Conservation (phyloP, 2,113 vertebrate species). For the Candoia aspera region DNA sequence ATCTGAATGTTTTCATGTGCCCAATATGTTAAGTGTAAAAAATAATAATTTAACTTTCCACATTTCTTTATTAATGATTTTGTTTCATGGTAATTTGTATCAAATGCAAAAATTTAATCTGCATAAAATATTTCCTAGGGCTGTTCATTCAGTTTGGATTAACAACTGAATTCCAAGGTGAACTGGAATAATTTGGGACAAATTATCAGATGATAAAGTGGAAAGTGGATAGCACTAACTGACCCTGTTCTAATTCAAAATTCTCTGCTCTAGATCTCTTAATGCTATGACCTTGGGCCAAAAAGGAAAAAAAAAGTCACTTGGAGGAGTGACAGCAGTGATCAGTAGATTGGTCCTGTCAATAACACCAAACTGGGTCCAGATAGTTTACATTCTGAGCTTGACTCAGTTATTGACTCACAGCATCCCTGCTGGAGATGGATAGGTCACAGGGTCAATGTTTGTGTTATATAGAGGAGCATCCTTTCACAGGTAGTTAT, state of each 20-base stretch:
- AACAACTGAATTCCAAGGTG: background rate
- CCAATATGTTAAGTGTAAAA: slow-evolving; percentile 46
- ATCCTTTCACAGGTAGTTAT: background rate
- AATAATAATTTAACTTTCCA: background rate
- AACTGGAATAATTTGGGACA: background rate
- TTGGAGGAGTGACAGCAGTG: background rate
- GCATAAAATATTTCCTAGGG: slow-evolving; percentile 8
- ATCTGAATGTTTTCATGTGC: slow-evolving; percentile 44
- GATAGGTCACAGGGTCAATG: background rate
- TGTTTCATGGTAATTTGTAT: background rate
- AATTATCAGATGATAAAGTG: background rate
- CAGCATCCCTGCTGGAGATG: background rate
- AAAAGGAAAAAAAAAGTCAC: background rate
- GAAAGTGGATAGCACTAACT: background rate
- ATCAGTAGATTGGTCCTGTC: background rate
- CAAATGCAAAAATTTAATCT: background rate
- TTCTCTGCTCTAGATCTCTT: background rate
- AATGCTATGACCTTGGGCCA: background rate
- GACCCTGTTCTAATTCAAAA: background rate
- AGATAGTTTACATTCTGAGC: background rate
- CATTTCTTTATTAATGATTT: slow-evolving; percentile 17
- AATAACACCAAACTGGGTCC: background rate
- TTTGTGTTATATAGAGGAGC: background rate
- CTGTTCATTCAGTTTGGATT: background rate
- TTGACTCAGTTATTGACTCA: background rate